Evolutionary conservation across 37 sponge, comb jelly and placozoan genomes (phyloP).

Genomic region (Ianthella basta): DNA sequence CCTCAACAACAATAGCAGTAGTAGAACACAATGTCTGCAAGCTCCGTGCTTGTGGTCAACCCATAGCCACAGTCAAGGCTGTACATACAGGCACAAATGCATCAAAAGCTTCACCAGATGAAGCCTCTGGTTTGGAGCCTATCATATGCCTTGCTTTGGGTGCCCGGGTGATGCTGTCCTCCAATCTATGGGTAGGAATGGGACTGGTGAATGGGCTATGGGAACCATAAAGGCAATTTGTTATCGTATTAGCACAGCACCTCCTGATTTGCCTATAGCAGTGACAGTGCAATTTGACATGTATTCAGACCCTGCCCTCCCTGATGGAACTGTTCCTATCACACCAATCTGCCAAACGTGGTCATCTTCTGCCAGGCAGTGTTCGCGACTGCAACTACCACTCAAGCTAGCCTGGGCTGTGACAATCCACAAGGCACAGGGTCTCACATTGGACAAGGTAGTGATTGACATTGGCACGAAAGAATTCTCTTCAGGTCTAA

Average conservation of each 20-base stretch:
- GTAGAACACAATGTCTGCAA: constrained; percentile 25
- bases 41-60: constrained; percentile 29
- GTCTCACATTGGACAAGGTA: constrained; percentile 38
- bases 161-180: constrained; percentile 45
- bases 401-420: constrained; percentile 47
- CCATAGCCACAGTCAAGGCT: constrained; percentile 45
- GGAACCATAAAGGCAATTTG: constrained; percentile 34
- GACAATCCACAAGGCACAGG: constrained; percentile 60
- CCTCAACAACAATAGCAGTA: not conserved
- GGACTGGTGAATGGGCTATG: constrained; percentile 48
- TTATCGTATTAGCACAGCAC: constrained; percentile 17
- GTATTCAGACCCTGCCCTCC: constrained; percentile 41
- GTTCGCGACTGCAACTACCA: constrained; percentile 34
- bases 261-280: constrained; percentile 28
- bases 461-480: constrained; percentile 50
- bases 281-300: constrained; percentile 30
- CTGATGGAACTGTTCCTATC: constrained; percentile 42
- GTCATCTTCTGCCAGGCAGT: not conserved
- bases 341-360: constrained; percentile 31
- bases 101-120: constrained; percentile 38
- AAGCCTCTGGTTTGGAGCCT: constrained; percentile 37
- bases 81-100: constrained; percentile 41
- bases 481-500: constrained; percentile 49
- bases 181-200: constrained; percentile 35
- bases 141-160: constrained; percentile 17